Conservation (phyloP, 2,113 vertebrate species). For the Bubo scandiacus region DNA sequence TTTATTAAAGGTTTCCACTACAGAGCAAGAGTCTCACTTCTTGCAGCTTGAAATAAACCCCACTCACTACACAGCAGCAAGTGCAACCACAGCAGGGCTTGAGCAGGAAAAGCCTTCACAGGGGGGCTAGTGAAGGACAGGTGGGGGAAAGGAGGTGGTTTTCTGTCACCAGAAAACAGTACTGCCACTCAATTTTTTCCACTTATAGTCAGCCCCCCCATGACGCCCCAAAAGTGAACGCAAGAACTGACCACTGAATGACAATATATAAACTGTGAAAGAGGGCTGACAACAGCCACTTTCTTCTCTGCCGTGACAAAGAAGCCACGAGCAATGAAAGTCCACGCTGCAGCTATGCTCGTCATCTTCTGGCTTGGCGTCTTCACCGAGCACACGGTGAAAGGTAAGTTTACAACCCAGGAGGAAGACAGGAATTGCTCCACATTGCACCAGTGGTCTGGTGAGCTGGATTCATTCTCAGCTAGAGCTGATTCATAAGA, state of each 20-base stretch:
- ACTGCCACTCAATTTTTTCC: neutral
- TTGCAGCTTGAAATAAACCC: conserved; percentile 22
- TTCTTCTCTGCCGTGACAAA: neutral
- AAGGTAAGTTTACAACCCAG: conserved; percentile 3
- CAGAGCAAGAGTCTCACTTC: conserved; percentile 52
- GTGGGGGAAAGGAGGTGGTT: neutral
- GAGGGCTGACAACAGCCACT: neutral
- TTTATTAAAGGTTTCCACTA: conserved; percentile 21
- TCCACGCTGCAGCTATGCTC: neutral
- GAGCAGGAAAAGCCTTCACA: conserved; percentile 52
- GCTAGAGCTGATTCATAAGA: neutral
- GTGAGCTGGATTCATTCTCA: neutral
- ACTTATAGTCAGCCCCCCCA: neutral
- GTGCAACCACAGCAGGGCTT: conserved; percentile 41
- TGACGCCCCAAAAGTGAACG: neutral
- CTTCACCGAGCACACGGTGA: neutral
- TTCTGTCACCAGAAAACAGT: conserved; percentile 7
- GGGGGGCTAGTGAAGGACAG: neutral
- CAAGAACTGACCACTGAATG: neutral
- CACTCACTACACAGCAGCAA: neutral
- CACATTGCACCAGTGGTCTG: neutral
- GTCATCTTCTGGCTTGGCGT: neutral
- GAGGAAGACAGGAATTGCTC: neutral
- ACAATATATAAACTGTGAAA: neutral
- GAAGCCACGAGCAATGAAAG: conserved; percentile 18